Conservation (phyloP, 2,113 vertebrate species). For the Pao palembangensis region DNA sequence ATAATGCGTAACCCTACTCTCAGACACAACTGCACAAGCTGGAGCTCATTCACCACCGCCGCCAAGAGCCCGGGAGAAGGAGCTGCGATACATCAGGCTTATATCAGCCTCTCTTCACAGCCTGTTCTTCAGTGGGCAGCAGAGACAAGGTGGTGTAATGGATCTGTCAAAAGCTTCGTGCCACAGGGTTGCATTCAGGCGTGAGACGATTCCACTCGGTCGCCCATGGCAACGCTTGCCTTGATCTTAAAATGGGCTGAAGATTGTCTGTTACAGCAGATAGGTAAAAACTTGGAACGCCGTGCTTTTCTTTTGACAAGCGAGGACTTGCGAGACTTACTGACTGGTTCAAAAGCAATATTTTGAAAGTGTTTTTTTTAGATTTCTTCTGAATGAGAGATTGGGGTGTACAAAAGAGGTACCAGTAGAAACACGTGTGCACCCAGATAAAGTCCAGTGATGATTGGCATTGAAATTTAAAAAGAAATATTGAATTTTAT, state of each 20-base stretch:
- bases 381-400: not conserved
- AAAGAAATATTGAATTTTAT: too few species aligned
- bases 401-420: too few species aligned
- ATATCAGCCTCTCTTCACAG: constrained; percentile 16
- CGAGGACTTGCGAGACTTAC: constrained; percentile 4
- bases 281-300: constrained; percentile 2
- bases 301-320: constrained; percentile 26
- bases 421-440: too few species aligned
- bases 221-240: constrained; percentile 4
- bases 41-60: constrained; percentile 43
- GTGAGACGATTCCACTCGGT: constrained; percentile 33
- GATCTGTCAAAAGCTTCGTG: constrained; percentile 51
- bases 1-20: constrained; percentile 63
- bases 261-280: constrained; percentile 34
- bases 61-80: constrained; percentile 36
- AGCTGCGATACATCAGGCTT: constrained; percentile 36
- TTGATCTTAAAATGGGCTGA: constrained; percentile 41
- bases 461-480: too few species aligned
- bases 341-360: not conserved
- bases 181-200: constrained; percentile 29
- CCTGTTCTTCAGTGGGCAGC: constrained; percentile 7
- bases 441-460: too few species aligned
- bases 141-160: constrained; percentile 37
- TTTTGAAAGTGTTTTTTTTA: constrained; percentile 17
- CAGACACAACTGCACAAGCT: constrained; percentile 31